Evolutionary conservation across 1,140 invertebrate species (phyloP).

Genomic region (Ostrea edulis): DNA sequence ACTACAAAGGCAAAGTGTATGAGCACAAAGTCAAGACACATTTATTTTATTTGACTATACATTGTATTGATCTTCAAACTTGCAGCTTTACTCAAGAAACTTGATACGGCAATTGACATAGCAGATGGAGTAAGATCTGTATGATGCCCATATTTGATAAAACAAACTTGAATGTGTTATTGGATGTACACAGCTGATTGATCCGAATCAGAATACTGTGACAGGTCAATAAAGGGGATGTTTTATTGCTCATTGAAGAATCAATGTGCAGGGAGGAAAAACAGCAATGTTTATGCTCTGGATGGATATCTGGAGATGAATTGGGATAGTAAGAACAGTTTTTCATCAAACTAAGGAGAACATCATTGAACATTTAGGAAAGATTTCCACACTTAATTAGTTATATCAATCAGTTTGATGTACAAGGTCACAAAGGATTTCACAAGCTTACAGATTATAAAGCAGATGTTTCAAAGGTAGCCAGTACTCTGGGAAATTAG

Average conservation of each 20-base stretch:
- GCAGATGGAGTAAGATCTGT: slow-evolving; percentile 48
- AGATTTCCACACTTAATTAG: slow-evolving; percentile 43
- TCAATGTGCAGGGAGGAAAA: slow-evolving; percentile 48
- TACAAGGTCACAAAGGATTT: slow-evolving; percentile 43
- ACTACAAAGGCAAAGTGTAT: background rate
- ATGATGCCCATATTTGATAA: slow-evolving; percentile 42
- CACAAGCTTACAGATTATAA: slow-evolving; percentile 49
- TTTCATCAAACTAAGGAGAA: slow-evolving; percentile 47
- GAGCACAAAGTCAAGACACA: background rate
- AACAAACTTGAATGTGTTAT: slow-evolving; percentile 51
- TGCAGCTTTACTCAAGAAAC: slow-evolving; percentile 41
- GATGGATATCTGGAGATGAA: slow-evolving; percentile 53
- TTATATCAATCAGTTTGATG: slow-evolving; percentile 44
- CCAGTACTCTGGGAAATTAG: slow-evolving; percentile 39
- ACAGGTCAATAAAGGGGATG: slow-evolving; percentile 18
- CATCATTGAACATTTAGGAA: slow-evolving; percentile 44
- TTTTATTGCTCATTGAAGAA: slow-evolving; percentile 40
- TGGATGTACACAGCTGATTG: slow-evolving; percentile 44
- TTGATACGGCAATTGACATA: slow-evolving; percentile 54
- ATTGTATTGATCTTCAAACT: slow-evolving; percentile 37
- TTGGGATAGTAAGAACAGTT: slow-evolving; percentile 41
- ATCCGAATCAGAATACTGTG: slow-evolving; percentile 7
- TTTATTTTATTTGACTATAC: slow-evolving; percentile 24
- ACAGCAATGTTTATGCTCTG: slow-evolving; percentile 41
- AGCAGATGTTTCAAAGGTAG: slow-evolving; percentile 48